Conservation (phyloP, 2,113 vertebrate species). For the Ellobius talpinus region DNA sequence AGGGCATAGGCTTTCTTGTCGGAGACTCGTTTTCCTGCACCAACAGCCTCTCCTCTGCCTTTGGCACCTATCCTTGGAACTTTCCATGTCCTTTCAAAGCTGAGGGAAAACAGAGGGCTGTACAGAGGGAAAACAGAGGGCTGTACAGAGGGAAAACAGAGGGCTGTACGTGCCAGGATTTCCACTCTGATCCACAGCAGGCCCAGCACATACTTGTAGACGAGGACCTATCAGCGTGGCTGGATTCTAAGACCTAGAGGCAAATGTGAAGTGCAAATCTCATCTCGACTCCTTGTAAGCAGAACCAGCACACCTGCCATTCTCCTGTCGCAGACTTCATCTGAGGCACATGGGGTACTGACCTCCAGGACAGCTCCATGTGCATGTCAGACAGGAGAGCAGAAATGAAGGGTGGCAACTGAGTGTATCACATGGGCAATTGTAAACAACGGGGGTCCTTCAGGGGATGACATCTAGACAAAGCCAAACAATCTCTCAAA, state of each 20-base stretch:
- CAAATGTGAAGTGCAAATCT: neutral
- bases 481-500: neutral
- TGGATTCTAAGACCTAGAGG: neutral
- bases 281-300: neutral
- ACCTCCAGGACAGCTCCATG: neutral
- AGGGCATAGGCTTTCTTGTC: neutral
- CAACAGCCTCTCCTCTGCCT: neutral
- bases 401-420: accelerated
- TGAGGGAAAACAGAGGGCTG: neutral
- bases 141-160: too few relatives aligned
- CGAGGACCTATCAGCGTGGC: neutral
- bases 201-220: neutral
- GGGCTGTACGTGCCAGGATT: neutral
- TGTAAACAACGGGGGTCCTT: neutral
- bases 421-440: neutral
- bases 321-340: neutral
- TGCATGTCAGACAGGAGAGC: neutral
- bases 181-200: neutral
- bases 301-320: neutral
- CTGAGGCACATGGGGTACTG: neutral
- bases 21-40: neutral
- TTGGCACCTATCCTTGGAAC: neutral
- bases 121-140: too few relatives aligned
- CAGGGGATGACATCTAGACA: neutral
- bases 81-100: neutral